A percentile compares a stretch with the other conserved stretches of the same genome.
These are phyloP conservation scores for Coregonus sp. DNA, from an alignment of 2,797 vertebrate species.

Conservation along the genomic window DNA sequence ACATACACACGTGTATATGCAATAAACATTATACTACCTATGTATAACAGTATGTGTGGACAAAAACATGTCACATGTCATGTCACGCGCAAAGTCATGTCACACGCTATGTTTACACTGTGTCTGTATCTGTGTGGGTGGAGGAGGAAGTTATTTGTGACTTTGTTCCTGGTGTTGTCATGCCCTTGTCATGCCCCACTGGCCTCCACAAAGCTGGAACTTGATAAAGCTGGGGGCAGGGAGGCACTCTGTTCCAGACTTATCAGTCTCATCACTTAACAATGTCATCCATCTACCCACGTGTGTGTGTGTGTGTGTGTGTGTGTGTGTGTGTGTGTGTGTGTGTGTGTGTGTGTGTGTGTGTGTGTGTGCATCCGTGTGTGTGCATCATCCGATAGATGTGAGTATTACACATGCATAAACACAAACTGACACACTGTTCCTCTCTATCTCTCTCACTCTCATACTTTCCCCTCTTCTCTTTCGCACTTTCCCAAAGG, in stretches of 20 bases:
- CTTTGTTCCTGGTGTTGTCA: conserved; percentile 21
- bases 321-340: no score
- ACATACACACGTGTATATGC: background rate
- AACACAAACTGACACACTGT: background rate
- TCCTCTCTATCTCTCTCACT: conserved; percentile 29
- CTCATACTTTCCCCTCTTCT: conserved; percentile 16
- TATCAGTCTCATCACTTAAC: conserved; percentile 31
- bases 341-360: no score
- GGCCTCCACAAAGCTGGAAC: conserved; percentile 3
- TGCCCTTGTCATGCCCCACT: conserved; percentile 2
- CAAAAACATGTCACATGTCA: background rate
- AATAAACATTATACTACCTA: background rate
- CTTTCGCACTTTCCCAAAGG: conserved; percentile 55
- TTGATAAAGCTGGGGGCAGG: background rate
- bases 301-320: no score
- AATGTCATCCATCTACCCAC: conserved; percentile 16
- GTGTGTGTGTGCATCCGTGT: no score
- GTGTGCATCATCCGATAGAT: no score
- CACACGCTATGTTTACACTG: background rate
- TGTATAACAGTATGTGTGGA: background rate
- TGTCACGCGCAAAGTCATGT: background rate
- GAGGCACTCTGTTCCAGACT: conserved; percentile 14
- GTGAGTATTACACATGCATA: no score
- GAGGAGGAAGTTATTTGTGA: conserved; percentile 30
- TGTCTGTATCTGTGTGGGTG: conserved; percentile 17